Base-by-base conservation (phyloP, 1,140 invertebrate genomes). In the Ganaspis sp. region DNA sequence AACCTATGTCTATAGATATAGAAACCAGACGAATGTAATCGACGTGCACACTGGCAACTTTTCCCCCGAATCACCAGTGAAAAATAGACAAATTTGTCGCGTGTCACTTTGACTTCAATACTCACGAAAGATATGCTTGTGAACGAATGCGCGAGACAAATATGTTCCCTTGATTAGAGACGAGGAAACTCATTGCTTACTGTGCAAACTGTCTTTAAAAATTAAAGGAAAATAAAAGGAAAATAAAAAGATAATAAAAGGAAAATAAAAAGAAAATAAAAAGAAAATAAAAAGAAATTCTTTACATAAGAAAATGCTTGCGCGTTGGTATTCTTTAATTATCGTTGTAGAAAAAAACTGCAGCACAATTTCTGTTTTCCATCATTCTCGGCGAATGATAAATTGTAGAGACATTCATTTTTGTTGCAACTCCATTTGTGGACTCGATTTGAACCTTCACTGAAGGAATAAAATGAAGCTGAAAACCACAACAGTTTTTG, bases 31-130 rank as follows among this genome's bases (percentile, higher is more conserved):
- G 58, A 64, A 58, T 29, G 54, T 29, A 58, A 58, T 58, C 21
- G 54, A 58, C 23, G 54, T 58, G 54, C 21, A 58, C 23, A n/a
- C n/a, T n/a, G n/a, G n/a, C n/a, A n/a, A 49, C 45, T 49, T 49
- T 49, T 49, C 11, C 45, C 19, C 45, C 45, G 45, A 49, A 49
- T 49, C 45, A 49, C 45, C 23, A 21, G 23, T 64, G 58, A 64
- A 64, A 64, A 29, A 64, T 64, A 64, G 58, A 64, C 58, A 29
- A 64, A 64, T 64, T 64, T 64, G 58, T 64, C 26, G 58, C 23
- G 15, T 64, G 58, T 64, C 58, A 64, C 26, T 64, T 64, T 64
- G 58, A 64, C 23, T 64, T 64, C 58, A 64, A 64, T 64, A 64
- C 58, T 54, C 17, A 23, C 19, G 9, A 54, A 54, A 54, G 53